Conservation (phyloP, 2,797 vertebrate species). For the Pseudochirops cupreus region DNA sequence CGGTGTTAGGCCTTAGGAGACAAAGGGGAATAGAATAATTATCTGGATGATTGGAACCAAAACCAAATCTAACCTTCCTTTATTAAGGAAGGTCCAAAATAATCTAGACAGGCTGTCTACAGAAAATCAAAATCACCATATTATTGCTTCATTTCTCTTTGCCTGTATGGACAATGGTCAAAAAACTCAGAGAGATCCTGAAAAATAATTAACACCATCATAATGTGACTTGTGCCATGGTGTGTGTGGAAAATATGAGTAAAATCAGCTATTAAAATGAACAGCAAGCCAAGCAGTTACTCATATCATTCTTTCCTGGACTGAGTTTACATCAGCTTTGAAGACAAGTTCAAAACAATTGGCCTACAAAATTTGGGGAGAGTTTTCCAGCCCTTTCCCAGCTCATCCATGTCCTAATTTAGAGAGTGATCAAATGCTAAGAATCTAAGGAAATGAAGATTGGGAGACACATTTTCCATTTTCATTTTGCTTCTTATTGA, state of each 20-base stretch:
- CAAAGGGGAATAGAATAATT: neutral
- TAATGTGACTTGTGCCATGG: neutral
- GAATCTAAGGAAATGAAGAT: neutral
- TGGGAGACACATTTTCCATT: neutral
- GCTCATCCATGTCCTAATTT: neutral
- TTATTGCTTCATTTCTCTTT: neutral
- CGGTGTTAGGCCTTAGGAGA: neutral
- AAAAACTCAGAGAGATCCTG: neutral
- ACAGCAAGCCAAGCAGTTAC: neutral
- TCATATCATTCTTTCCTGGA: neutral
- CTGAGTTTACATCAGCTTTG: neutral
- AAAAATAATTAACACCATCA: slow-evolving; percentile 9
- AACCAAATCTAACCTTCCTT: neutral
- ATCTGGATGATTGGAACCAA: neutral
- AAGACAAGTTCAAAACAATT: neutral
- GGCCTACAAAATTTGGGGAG: neutral
- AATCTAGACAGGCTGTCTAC: neutral
- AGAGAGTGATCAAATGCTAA: neutral
- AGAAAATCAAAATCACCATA: neutral
- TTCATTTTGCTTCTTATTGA: neutral
- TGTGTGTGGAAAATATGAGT: neutral
- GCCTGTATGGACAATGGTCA: neutral
- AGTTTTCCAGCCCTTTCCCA: neutral
- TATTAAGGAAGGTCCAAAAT: neutral
- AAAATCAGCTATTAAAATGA: neutral